These are phyloP conservation scores for Galaxias olidus DNA, from an alignment of 2,797 vertebrate species.

Conservation along the genomic window DNA sequence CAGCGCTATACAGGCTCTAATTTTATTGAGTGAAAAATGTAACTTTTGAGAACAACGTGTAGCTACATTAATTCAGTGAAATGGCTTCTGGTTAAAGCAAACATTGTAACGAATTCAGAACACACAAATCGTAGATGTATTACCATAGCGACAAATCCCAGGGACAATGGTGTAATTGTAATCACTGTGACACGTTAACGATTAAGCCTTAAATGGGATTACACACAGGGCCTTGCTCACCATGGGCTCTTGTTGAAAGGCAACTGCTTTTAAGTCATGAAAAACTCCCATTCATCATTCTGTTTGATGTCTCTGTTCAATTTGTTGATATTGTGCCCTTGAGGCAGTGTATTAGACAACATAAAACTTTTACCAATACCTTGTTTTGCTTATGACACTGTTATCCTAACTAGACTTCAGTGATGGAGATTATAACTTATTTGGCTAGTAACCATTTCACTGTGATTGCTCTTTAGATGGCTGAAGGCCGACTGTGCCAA, in stretches of 20 bases:
- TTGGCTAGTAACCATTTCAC: not conserved
- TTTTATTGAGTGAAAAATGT: not conserved
- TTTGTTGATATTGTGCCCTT: conserved; percentile 4
- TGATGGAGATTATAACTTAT: no score
- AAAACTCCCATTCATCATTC: not conserved
- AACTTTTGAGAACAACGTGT: not conserved
- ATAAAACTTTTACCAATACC: no score
- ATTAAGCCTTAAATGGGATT: conserved; percentile 27
- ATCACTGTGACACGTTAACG: conserved; percentile 23
- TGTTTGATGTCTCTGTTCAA: not conserved
- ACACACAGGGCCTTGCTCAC: not conserved
- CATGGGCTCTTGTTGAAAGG: not conserved
- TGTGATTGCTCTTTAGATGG: conserved; percentile 81
- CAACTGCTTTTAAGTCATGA: not conserved
- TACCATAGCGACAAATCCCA: conserved; percentile 56
- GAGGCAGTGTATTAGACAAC: not conserved
- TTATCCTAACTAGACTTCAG: no score
- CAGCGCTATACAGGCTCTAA: no score
- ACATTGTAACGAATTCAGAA: conserved; percentile 10
- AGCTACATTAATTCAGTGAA: no score
- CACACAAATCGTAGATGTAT: conserved; percentile 46
- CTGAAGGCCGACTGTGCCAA: conserved; percentile 94
- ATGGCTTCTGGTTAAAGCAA: no score
- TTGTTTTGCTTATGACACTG: no score
- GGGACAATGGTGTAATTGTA: conserved; percentile 59